phyloP scores from a whole-genome alignment of 1,140 invertebrate species.

The Drosophila triauraria region DNA sequence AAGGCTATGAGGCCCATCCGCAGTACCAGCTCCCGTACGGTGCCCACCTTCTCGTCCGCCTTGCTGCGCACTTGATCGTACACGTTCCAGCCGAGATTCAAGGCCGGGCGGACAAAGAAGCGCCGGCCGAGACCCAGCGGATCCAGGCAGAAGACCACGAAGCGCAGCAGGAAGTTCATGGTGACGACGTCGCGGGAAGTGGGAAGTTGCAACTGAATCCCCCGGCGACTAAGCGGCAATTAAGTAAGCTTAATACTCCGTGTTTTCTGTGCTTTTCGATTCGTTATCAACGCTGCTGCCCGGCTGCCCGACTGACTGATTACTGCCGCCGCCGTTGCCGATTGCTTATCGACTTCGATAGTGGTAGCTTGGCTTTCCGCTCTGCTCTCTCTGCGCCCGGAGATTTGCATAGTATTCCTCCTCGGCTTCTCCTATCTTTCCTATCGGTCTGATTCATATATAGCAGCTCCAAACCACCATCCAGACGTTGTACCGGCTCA shows the following conservation, averaged over 20 bases:
- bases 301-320: not conserved
- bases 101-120: conserved; percentile 70
- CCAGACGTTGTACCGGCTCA: conserved; percentile 50
- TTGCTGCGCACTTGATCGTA: conserved; percentile 85
- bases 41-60: conserved; percentile 87
- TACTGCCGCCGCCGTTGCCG: not conserved
- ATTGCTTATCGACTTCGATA: conserved; percentile 45
- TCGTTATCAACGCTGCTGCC: conserved; percentile 9
- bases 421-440: not conserved
- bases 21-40: conserved; percentile 88
- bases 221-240: conserved; percentile 16
- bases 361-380: conserved; percentile 1
- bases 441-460: conserved; percentile 33
- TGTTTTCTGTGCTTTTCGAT: conserved; percentile 12
- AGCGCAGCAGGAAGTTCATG: conserved; percentile 78
- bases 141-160: conserved; percentile 75
- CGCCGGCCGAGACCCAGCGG: conserved; percentile 75
- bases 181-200: conserved; percentile 12
- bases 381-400: conserved; percentile 3
- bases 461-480: not conserved
- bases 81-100: conserved; percentile 57
- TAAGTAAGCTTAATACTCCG: conserved; percentile 20
- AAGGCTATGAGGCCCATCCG: conserved; percentile 89
- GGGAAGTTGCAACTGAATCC: conserved; percentile 30
- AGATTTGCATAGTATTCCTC: conserved; percentile 33